Conservation (phyloP, 2,797 vertebrate species). For the Chloroceryle amazona region DNA sequence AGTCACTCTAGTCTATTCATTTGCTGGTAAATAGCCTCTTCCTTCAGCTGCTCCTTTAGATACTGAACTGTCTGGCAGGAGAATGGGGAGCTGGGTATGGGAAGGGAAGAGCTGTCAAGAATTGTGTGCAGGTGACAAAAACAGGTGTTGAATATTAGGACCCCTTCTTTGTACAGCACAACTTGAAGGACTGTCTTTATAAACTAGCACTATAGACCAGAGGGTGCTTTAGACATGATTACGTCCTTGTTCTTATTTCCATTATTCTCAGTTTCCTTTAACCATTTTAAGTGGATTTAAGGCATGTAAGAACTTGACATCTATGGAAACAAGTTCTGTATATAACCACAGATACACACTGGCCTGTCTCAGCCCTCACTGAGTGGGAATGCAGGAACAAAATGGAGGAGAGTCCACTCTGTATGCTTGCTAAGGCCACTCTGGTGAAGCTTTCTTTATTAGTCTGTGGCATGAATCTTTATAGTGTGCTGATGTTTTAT, state of each 20-base stretch:
- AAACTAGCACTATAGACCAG: neutral
- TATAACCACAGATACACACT: neutral
- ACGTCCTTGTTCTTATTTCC: neutral
- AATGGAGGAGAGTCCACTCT: neutral
- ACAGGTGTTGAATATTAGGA: neutral
- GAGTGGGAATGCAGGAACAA: neutral
- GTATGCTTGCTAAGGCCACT: neutral
- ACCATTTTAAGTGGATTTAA: neutral
- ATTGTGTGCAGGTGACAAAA: neutral
- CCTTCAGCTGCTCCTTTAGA: neutral
- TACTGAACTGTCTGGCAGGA: neutral
- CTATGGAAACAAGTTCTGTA: neutral
- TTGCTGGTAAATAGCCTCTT: neutral
- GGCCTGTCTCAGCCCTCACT: neutral
- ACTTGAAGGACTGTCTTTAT: neutral
- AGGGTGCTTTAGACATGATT: neutral
- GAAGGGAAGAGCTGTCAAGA: neutral
- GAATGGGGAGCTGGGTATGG: neutral
- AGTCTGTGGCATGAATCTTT: neutral
- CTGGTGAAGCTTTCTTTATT: neutral
- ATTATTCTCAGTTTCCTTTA: neutral
- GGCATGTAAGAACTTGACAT: neutral
- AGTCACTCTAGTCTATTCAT: neutral
- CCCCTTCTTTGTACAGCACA: neutral
- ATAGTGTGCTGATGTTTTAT: neutral